Percentiles rank a stretch among this genome's conserved stretches.
Conservation (phyloP, 2,113 vertebrate species). For the Brachypteracias leptosomus region DNA sequence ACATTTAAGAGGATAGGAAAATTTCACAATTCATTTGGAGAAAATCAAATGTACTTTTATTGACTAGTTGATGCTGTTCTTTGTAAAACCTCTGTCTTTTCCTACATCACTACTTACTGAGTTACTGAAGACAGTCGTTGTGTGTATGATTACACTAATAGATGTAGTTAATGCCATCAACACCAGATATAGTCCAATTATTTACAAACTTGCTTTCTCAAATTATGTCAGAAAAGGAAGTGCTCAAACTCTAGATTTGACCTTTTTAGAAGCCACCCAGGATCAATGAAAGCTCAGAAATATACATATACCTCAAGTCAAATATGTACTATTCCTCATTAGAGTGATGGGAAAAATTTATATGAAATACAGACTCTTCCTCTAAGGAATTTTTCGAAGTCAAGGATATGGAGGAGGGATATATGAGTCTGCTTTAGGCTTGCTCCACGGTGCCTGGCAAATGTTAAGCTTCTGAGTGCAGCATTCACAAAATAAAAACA, state of each 20-base stretch:
- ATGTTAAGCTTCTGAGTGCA: not conserved
- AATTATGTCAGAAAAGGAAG: not conserved
- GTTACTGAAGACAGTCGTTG: not conserved
- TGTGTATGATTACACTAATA: not conserved
- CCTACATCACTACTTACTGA: not conserved
- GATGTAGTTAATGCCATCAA: not conserved
- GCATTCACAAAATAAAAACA: not conserved
- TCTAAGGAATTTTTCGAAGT: not conserved
- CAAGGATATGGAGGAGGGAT: not conserved
- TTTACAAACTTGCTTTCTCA: not conserved
- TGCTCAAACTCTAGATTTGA: not conserved
- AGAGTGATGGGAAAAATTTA: not conserved
- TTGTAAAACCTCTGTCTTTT: not conserved
- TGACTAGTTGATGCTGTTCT: constrained; percentile 5
- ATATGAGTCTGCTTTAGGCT: not conserved
- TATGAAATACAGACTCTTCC: not conserved
- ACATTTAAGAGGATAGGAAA: not conserved
- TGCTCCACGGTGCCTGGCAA: not conserved
- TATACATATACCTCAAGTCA: not conserved
- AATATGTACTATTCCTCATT: not conserved
- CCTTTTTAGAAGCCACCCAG: not conserved
- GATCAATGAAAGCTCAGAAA: not conserved
- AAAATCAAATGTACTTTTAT: not conserved
- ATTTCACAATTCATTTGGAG: not conserved
- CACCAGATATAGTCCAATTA: not conserved